Base-by-base conservation (phyloP, 2,888 invertebrate genomes). In the Synanthedon tipuliformis region DNA sequence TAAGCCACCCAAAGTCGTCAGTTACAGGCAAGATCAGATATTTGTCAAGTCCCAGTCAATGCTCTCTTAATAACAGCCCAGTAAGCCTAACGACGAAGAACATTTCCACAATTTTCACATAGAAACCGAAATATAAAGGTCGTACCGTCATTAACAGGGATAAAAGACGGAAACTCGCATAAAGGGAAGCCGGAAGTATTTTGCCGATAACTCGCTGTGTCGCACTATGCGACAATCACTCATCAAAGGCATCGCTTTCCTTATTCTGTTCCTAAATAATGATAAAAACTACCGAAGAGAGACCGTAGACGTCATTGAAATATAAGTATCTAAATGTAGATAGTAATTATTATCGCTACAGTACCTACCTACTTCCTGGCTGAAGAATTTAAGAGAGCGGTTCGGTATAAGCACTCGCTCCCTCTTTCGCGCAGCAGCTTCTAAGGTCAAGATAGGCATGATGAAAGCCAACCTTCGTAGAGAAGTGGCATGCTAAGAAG, bases 81-180 rank as follows among this genome's bases (percentile, higher is more conserved):
- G 60, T 56, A 53, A 53, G 53, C n/a, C 56, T 57, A 55, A 61
- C 56, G 53, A 53, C 56, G 50, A 40, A 53, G 52, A 53, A 53
- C 59, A 60, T 64, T 65, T 61, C 52, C 59, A 65, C 64, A 66
- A 65, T 66, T 71, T 65, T 64, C 62, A 57, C 62, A 59, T 56
- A 54, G 55, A 66, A 66, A 60, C 62, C 57, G 56, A 59, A 65
- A 68, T 63, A 64, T 67, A 71, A 69, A 65, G 66, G 67, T 67
- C 61, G 61, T 62, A 69, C 71, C 69, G 69, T 66, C 73, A 71
- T 73, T 73, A 73, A 63, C 64, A 53, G 62, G 64, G 65, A 65
- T 68, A 69, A 71, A 69, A 68, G 63, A 62, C 63, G 65, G 68
- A 65, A 65, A 59, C 57, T 53, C 55, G 55, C 60, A 64, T 66